A percentile compares a stretch with the other conserved stretches of the same genome.
phyloP scores from a whole-genome alignment of 2,888 invertebrate species.

The Troides aeacus region DNA sequence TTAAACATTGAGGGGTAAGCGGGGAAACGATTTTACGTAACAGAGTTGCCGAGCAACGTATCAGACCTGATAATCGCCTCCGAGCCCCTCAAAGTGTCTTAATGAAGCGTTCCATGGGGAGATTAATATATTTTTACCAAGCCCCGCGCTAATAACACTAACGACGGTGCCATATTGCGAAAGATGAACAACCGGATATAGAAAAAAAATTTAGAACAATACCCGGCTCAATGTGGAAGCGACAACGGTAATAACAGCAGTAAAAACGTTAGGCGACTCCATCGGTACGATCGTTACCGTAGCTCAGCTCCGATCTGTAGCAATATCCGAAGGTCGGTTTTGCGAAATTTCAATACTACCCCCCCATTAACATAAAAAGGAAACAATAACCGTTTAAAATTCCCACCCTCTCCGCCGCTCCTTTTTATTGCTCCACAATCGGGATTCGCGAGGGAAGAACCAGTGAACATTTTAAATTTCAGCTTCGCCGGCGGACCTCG shows the following conservation, averaged over 20 bases:
- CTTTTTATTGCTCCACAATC: conserved; percentile 72
- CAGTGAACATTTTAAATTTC: conserved; percentile 71
- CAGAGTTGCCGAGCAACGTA: conserved; percentile 63
- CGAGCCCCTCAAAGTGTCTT: conserved; percentile 65
- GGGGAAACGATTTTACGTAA: conserved; percentile 63
- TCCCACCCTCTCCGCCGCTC: conserved; percentile 60
- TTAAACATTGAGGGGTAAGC: conserved; percentile 54
- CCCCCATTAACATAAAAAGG: conserved; percentile 75
- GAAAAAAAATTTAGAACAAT: conserved; percentile 58
- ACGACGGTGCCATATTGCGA: conserved; percentile 32
- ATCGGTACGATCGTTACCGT: conserved; percentile 58
- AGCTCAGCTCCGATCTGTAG: conserved; percentile 59
- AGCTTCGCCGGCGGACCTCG: conserved; percentile 58
- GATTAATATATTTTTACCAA: conserved; percentile 59
- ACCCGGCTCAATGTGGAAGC: conserved; percentile 51
- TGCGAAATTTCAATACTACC: conserved; percentile 66
- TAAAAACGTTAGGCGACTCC: conserved; percentile 62
- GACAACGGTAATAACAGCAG: conserved; percentile 63
- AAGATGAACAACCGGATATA: conserved; percentile 36
- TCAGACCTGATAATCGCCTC: conserved; percentile 66
- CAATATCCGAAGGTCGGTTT: conserved; percentile 59
- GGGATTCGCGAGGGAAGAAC: conserved; percentile 63
- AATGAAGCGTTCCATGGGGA: conserved; percentile 66
- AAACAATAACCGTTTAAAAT: conserved; percentile 79
- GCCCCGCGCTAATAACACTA: conserved; percentile 50